Evolutionary conservation across 2,888 invertebrate species (phyloP), one percentile per base, ranked within the genome.

Genomic region (Drosophila aldrichi): DNA sequence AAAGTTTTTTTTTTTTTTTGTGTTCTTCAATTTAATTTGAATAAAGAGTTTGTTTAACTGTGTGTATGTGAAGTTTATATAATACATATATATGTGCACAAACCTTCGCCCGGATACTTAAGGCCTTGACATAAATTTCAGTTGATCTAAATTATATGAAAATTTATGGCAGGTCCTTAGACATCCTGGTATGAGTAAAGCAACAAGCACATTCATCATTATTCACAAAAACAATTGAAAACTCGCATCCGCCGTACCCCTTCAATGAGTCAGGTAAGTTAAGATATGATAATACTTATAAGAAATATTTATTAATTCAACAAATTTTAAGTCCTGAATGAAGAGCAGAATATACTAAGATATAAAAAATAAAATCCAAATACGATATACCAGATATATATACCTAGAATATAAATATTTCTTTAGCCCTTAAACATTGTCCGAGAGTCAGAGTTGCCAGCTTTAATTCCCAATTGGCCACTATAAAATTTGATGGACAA

Each of bases 121-220:
- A 57, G 61, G 38, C 48, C 40, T 58, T 43, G 16, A 4, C 16
- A 32, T 56, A 60, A 44, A 29, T 58, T 64, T 58, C 20, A 43
- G 52, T 60, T 46, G 41, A 5, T 16, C 38, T n/a, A 5, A 20
- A 29, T 46, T 34, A 7, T 8, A 38, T 49, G 25, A 49, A 54
- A 34, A 48, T 59, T 55, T 49, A 38, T n/a, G 2, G 8, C 25
- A 36, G 46, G 25, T 48, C 54, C 43, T 66, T 40, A 18, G 14
- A 32, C 34, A 49, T 58, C 25, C 48, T 43, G 20, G 2, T 29
- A 46, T 46, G 55, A 40, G 7, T 10, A n/a, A 14, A 18, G 5
- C 43, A 58, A 34, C 38, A 12, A 49, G 18, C 12, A 58, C 52
- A 43, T 10, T 32, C 32, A 10, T 32, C 32, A 32, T 10, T 10